Conservation (phyloP, 2,113 vertebrate species). For the Piaya cayana region DNA sequence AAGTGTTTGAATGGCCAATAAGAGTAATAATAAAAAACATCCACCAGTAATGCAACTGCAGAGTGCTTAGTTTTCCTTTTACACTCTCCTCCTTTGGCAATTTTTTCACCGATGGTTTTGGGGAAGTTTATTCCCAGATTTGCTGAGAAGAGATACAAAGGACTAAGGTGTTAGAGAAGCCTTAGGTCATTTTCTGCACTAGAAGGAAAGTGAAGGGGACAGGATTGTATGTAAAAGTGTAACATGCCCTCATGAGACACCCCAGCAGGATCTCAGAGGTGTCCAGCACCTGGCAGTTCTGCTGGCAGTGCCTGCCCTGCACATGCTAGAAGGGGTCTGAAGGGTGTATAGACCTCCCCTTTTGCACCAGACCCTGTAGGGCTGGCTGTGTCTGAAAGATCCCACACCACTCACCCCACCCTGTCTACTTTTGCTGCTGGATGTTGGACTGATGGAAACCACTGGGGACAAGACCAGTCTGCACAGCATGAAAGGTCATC, state of each 20-base stretch:
- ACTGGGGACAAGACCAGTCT: background rate
- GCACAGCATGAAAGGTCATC: background rate
- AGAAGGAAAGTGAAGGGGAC: background rate
- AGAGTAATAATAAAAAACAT: background rate
- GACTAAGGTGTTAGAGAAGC: background rate
- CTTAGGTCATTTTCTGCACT: background rate
- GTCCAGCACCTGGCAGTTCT: background rate
- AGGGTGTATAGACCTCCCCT: background rate
- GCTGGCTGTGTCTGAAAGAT: background rate
- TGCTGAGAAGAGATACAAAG: background rate
- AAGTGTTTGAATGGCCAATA: background rate
- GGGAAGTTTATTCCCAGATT: background rate
- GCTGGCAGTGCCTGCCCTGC: background rate
- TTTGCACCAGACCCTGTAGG: fast-evolving
- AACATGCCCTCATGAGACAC: background rate
- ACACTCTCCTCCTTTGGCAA: background rate
- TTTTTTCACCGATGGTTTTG: background rate
- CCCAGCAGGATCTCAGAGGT: background rate
- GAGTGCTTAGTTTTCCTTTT: background rate
- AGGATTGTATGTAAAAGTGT: background rate
- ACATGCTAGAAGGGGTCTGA: background rate
- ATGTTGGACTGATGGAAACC: fast-evolving
- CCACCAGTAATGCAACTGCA: fast-evolving
- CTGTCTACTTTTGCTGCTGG: background rate
- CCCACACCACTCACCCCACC: background rate